Base-by-base conservation (phyloP, 2,888 invertebrate genomes). In the Agriotes lineatus region DNA sequence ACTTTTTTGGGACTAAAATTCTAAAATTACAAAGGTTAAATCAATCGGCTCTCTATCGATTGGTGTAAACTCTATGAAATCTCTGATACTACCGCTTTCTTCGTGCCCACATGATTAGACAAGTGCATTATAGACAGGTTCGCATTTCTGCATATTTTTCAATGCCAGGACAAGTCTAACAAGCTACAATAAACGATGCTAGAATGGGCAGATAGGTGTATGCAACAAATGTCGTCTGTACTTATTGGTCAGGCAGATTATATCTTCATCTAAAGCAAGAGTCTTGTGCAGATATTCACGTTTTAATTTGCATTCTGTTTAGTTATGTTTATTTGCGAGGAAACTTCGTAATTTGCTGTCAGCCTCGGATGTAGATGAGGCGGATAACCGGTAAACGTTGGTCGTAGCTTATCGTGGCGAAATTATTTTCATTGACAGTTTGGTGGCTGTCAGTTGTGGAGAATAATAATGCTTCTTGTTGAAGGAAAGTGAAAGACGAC, bases 121-220 rank as follows among this genome's bases (percentile, higher is more conserved):
- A 63, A 63, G 63, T 63, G 63, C 63, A 63, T 63, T 63, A 63
- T 63, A 63, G 63, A 63, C 42, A 63, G 44, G 63, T 63, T 63
- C 54, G 42, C 63, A 63, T 50, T 63, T 63, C 54, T 56, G 33
- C 9, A 63, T 54, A 52, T 62, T 63, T 60, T 63, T 63, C 63
- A 56, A 44, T 54, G 63, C 54, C 61, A 20, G 25, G 54, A 63
- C 63, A 63, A 52, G 54, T 61, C 56, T 56, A 63, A 63, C 63
- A 63, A 63, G 63, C 42, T 25, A 54, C 54, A 63, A 63, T 63
- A 63, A 63, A 63, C 44, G 63, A 63, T 56, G 61, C 16, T 35
- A 42, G 37, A 63, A 63, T 35, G 19, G 52, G 33, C 42, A 56
- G 63, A 63, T 63, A 63, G 42, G 63, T 63, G 63, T 56, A 63